Conservation (phyloP, 2,888 invertebrate species). For the Tetragnatha montana region DNA sequence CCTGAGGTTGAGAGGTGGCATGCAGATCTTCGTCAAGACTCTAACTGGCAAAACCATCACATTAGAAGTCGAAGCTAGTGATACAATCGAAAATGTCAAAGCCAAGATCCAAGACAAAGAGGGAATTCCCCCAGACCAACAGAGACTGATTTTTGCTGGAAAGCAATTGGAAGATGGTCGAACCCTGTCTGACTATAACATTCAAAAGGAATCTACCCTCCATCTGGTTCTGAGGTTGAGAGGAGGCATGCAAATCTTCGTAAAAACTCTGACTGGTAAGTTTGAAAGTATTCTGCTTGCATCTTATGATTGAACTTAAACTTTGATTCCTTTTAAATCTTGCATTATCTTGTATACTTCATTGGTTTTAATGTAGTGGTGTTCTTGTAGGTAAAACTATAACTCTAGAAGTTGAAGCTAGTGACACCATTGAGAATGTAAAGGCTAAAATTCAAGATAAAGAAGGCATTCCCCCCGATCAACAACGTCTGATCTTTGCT, state of each 20-base stretch:
- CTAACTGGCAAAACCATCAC: slow-evolving; percentile 87
- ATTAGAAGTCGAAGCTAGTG: slow-evolving; percentile 92
- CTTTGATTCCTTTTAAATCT: too few species aligned
- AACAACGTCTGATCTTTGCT: slow-evolving; percentile 85
- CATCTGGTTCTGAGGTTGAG: slow-evolving; percentile 76
- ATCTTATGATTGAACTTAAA: too few species aligned
- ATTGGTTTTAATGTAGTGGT: neutral
- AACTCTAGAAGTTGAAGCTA: slow-evolving; percentile 15
- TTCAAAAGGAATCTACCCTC: slow-evolving; percentile 79
- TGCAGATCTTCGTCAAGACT: slow-evolving; percentile 27
- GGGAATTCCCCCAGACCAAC: slow-evolving; percentile 93
- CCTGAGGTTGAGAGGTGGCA: slow-evolving; percentile 74
- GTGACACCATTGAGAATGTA: slow-evolving; percentile 26
- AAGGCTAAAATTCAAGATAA: slow-evolving; percentile 9
- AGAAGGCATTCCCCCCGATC: slow-evolving; percentile 89
- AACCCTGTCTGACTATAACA: slow-evolving; percentile 81
- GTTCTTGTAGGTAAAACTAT: slow-evolving; percentile 2
- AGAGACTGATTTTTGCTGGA: slow-evolving; percentile 84
- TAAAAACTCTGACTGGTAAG: slow-evolving; percentile 90
- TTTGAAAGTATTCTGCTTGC: neutral
- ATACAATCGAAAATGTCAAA: slow-evolving; percentile 96
- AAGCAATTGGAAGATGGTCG: slow-evolving; percentile 82
- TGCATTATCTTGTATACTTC: too few species aligned
- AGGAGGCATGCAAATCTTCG: slow-evolving; percentile 94
- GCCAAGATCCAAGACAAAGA: slow-evolving; percentile 94